phyloP scores from a whole-genome alignment of 1,140 invertebrate species.

The Tachypleus tridentatus region DNA sequence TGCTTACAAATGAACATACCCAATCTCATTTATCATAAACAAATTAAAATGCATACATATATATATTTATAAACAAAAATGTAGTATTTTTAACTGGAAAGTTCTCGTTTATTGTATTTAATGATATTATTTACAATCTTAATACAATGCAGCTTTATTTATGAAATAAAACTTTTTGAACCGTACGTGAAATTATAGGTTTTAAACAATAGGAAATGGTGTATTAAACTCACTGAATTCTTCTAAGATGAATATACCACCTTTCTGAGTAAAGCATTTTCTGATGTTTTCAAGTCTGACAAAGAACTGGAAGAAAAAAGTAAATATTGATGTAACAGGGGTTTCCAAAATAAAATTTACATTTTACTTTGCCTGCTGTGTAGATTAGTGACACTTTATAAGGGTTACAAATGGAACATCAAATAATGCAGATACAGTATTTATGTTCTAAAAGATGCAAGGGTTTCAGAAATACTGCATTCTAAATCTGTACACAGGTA shows the following conservation, averaged over 20 bases:
- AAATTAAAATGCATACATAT: too few relatives aligned
- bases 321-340: neutral
- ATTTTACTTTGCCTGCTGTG: too few relatives aligned
- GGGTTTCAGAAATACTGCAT: too few relatives aligned
- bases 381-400: too few relatives aligned
- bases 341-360: too few relatives aligned
- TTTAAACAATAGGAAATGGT: constrained; percentile 19
- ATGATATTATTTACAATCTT: neutral
- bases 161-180: constrained; percentile 18
- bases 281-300: constrained; percentile 97
- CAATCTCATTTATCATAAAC: too few relatives aligned
- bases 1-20: too few relatives aligned
- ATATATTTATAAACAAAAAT: too few relatives aligned
- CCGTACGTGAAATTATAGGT: neutral
- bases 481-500: too few relatives aligned
- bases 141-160: neutral
- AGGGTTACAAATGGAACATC: too few relatives aligned
- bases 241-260: constrained; percentile 97
- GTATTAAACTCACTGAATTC: constrained; percentile 80
- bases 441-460: too few relatives aligned
- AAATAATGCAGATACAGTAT: too few relatives aligned
- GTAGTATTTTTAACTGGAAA: neutral
- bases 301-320: constrained; percentile 82
- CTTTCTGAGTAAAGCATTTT: constrained; percentile 98
- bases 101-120: neutral